These are phyloP conservation scores for Orbicella faveolata DNA, from an alignment of 64 coral and sea anemone genomes.

Conservation along the genomic window DNA sequence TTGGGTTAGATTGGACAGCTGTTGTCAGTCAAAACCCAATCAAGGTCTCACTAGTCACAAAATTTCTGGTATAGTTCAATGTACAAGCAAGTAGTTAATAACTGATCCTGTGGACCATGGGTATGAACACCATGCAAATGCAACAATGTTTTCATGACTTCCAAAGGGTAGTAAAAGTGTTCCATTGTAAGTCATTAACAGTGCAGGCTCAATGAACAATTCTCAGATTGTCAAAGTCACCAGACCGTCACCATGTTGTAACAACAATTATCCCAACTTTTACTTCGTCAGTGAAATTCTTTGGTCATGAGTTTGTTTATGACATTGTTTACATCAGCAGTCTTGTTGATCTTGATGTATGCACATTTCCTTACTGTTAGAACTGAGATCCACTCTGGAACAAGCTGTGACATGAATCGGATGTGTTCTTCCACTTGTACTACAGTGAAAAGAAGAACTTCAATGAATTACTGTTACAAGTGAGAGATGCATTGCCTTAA, in stretches of 20 bases:
- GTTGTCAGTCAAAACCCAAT: too few relatives aligned
- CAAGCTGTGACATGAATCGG: constrained; percentile 73
- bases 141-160: too few relatives aligned
- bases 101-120: too few relatives aligned
- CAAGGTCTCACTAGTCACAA: too few relatives aligned
- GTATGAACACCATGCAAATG: too few relatives aligned
- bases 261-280: background rate
- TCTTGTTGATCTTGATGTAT: constrained; percentile 95
- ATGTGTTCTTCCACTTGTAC: constrained; percentile 93
- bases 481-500: too few relatives aligned
- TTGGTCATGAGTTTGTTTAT: constrained; percentile 74
- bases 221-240: background rate
- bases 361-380: constrained; percentile 91
- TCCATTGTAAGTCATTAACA: background rate
- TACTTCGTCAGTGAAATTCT: constrained; percentile 32
- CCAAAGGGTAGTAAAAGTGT: too few relatives aligned
- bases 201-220: background rate
- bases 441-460: constrained; percentile 2
- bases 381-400: constrained; percentile 86
- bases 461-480: background rate
- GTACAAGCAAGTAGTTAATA: too few relatives aligned
- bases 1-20: too few relatives aligned
- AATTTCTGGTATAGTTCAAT: too few relatives aligned
- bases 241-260: background rate
- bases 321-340: constrained; percentile 83